Base-by-base conservation (phyloP, 2,113 vertebrate genomes). In the Grallaria varia region DNA sequence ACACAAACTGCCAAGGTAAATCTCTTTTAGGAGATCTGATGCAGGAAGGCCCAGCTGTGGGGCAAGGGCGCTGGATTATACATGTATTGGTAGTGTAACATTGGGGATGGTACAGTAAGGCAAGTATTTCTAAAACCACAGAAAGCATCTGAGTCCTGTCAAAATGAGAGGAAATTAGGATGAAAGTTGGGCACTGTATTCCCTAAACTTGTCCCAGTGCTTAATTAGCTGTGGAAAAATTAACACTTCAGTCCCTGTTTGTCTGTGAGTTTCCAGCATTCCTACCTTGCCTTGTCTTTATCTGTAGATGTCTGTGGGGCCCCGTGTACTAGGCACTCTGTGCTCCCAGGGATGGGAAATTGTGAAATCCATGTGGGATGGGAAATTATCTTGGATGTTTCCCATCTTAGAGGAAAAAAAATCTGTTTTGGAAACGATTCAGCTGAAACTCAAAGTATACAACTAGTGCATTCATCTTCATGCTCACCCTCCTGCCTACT, bases 331-430 rank as follows among this genome's bases (percentile, higher is more conserved):
- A 95, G 84, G 81, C 59, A 76, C 81, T 87, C 44, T 50, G 0
- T 0, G 1, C 94, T 96, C 87, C 87, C 69, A 87, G 84, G 66
- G 56, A 75, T 94, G 87, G 90, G 81, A 91, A 94, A 75, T 93
- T 95, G 91, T 94, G 93, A 95, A 96, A 96, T 94, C 47, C 35
- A 59, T 37, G 73, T 94, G 93, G 89, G 95, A 89, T 89, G 89
- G 52, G 78, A 93, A 91, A 89, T 73, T 84, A 79, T 82, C 81
- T 93, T 1, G 17, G 63, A 89, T 89, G 47, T 95, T 95, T 92
- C 93, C 84, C 44, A 89, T 86, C 47, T 77, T 81, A 84, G 76
- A 67, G 74, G 71, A 16, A 40, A 49, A 79, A 83, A 14, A 77
- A 55, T 63, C 67, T 89, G 3, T 89, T 47, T 81, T 95, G 83